Conservation (phyloP, 2,797 vertebrate species). For the Percopsis omiscomaycus region DNA sequence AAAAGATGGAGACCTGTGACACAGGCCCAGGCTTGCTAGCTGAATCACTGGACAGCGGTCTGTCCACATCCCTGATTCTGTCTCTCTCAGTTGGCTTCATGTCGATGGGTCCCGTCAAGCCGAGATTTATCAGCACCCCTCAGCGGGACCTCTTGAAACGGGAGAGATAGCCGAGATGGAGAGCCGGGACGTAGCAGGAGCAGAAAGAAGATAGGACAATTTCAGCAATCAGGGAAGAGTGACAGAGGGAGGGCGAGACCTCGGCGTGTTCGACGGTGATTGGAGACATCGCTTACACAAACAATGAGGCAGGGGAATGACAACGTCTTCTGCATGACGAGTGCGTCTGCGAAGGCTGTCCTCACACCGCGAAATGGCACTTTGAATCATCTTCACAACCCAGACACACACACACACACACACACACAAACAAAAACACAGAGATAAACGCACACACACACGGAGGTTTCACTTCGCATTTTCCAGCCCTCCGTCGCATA, state of each 20-base stretch:
- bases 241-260: slow-evolving; percentile 64
- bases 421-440: not conserved
- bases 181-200: slow-evolving; percentile 45
- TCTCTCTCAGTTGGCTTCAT: slow-evolving; percentile 14
- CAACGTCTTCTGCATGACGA: slow-evolving; percentile 84
- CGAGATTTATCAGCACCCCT: not conserved
- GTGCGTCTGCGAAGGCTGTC: slow-evolving; percentile 89
- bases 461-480: slow-evolving; percentile 85
- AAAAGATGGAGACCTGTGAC: not conserved
- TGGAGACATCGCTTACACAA: slow-evolving; percentile 74
- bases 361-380: slow-evolving; percentile 86
- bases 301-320: slow-evolving; percentile 68
- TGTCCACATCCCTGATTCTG: slow-evolving; percentile 8
- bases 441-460: not conserved
- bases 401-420: not conserved
- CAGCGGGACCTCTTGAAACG: slow-evolving; percentile 39
- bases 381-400: slow-evolving; percentile 87
- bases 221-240: slow-evolving; percentile 62
- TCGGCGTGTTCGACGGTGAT: slow-evolving; percentile 69
- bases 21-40: slow-evolving; percentile 1
- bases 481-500: slow-evolving; percentile 83
- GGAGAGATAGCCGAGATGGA: slow-evolving; percentile 15
- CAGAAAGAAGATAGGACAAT: slow-evolving; percentile 68
- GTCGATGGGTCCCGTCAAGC: slow-evolving; percentile 25
- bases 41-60: slow-evolving; percentile 3